These are phyloP conservation scores for Sarcophaga carnaria DNA, from an alignment of 2,888 invertebrate genomes.

Conservation along the genomic window DNA sequence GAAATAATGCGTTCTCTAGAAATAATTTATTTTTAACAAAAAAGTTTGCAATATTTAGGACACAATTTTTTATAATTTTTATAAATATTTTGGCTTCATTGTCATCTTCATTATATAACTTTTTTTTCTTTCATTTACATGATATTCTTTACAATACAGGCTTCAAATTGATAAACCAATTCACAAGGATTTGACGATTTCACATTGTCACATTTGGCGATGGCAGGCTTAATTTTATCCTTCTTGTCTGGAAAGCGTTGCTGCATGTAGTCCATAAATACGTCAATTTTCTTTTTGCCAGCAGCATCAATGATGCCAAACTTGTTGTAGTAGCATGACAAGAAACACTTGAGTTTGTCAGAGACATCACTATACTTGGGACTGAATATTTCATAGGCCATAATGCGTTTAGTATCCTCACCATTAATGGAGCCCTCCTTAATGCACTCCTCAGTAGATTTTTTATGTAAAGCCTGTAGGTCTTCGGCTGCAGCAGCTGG, in stretches of 20 bases:
- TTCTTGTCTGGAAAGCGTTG: conserved; percentile 15
- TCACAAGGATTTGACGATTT: conserved; percentile 74
- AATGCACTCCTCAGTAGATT: conserved; percentile 71
- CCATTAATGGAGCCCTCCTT: conserved; percentile 70
- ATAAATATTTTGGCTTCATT: no score
- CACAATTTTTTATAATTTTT: no score
- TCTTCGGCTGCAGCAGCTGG: background rate
- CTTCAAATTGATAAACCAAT: conserved; percentile 71
- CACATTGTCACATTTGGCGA: conserved; percentile 71
- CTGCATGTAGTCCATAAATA: conserved; percentile 12
- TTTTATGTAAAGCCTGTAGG: background rate
- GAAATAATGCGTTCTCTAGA: no score
- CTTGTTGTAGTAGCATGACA: conserved; percentile 50
- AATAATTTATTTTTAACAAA: no score
- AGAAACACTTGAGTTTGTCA: conserved; percentile 49
- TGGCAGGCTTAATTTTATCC: conserved; percentile 59
- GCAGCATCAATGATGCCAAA: conserved; percentile 33
- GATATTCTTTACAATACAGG: conserved; percentile 66
- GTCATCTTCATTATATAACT: background rate
- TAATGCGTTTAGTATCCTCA: conserved; percentile 47
- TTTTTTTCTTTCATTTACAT: background rate
- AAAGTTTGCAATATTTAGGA: no score
- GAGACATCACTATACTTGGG: conserved; percentile 17
- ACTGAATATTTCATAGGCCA: conserved; percentile 11
- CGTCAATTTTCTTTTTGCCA: conserved; percentile 11